phyloP scores from a whole-genome alignment of 2,113 vertebrate genomes.

The Urocitellus parryii region DNA sequence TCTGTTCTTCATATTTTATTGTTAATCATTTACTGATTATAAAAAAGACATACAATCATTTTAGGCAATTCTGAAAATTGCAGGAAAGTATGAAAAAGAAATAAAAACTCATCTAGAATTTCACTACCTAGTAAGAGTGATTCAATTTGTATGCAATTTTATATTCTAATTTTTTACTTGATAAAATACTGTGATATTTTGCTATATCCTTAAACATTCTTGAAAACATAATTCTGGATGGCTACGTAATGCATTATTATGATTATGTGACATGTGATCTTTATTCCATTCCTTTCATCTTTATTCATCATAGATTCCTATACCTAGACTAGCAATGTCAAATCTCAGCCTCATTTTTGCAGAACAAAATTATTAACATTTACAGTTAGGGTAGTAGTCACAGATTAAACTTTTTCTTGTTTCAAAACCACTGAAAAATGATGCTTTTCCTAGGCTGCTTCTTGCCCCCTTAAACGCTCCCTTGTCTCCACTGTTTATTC shows the following conservation, averaged over 20 bases:
- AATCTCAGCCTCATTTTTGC: not conserved
- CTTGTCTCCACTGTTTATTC: not conserved
- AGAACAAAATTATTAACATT: not conserved
- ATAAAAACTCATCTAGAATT: conserved; percentile 44
- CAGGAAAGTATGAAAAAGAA: not conserved
- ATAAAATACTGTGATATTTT: not conserved
- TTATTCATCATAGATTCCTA: not conserved
- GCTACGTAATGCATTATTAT: not conserved
- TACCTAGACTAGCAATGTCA: not conserved
- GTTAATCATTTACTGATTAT: not conserved
- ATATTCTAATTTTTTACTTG: conserved; percentile 25
- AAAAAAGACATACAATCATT: not conserved
- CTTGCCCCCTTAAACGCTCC: not conserved
- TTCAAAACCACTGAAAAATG: not conserved
- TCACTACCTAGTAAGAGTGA: not conserved
- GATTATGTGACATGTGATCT: not conserved
- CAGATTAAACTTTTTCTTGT: conserved; percentile 1
- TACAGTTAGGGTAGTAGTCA: not conserved
- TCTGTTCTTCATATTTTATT: conserved; percentile 35
- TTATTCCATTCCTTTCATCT: conserved; percentile 27
- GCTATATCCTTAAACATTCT: not conserved
- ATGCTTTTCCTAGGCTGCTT: not conserved
- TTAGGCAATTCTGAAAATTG: conserved; percentile 40
- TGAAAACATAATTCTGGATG: conserved; percentile 34
- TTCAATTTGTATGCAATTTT: not conserved